Conservation (phyloP, 2,888 invertebrate species). For the Scaptomyza reducta region DNA sequence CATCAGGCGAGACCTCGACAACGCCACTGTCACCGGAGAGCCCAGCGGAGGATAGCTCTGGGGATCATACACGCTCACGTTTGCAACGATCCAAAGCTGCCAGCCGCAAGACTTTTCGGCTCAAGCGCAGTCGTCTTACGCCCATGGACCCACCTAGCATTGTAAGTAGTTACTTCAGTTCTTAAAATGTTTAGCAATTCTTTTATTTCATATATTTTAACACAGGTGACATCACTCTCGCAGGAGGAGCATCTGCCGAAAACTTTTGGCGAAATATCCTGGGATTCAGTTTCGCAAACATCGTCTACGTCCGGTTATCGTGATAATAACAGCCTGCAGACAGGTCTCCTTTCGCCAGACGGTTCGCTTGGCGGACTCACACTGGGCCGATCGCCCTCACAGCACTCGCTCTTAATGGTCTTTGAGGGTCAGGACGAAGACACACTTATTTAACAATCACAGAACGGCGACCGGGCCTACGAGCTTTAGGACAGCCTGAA, state of each 20-base stretch:
- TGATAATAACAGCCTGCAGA: slow-evolving; percentile 87
- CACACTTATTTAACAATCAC: slow-evolving; percentile 89
- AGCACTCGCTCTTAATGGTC: slow-evolving; percentile 90
- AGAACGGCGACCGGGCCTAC: slow-evolving; percentile 77
- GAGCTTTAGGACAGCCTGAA: slow-evolving; percentile 62
- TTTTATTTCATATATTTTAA: background rate
- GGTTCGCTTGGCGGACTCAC: slow-evolving; percentile 88
- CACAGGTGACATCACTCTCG: slow-evolving; percentile 69
- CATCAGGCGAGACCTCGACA: slow-evolving; percentile 91
- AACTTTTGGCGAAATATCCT: slow-evolving; percentile 88
- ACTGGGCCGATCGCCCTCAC: slow-evolving; percentile 89
- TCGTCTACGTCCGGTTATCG: slow-evolving; percentile 94
- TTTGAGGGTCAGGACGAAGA: slow-evolving; percentile 94
- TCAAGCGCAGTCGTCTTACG: slow-evolving; percentile 89
- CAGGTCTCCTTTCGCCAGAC: slow-evolving; percentile 84
- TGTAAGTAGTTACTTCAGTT: slow-evolving; percentile 44
- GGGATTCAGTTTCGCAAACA: slow-evolving; percentile 92
- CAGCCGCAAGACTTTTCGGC: slow-evolving; percentile 96
- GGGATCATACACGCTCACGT: slow-evolving; percentile 86
- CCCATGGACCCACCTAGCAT: slow-evolving; percentile 87
- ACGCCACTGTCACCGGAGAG: slow-evolving; percentile 91
- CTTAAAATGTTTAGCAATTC: slow-evolving; percentile 7
- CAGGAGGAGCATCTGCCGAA: slow-evolving; percentile 74
- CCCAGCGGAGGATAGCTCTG: slow-evolving; percentile 88
- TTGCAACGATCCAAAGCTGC: slow-evolving; percentile 96